A percentile compares a stretch with the other conserved stretches of the same genome.
Conservation (phyloP, 2,113 vertebrate species). For the Mobula birostris region DNA sequence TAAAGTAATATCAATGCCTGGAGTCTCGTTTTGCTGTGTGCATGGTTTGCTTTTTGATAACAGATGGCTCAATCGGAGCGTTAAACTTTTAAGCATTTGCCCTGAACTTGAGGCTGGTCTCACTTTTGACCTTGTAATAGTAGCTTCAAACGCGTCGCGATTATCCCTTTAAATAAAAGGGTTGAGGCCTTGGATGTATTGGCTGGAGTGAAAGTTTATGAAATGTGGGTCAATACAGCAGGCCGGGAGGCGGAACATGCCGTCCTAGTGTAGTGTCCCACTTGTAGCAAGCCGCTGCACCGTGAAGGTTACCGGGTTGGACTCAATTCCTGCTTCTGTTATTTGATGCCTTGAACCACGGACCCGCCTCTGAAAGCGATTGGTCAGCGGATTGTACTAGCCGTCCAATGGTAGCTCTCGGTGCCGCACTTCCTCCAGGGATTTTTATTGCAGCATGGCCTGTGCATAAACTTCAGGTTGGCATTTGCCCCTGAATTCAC, state of each 20-base stretch:
- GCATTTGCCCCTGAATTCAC: too few species aligned
- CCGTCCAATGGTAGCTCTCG: neutral
- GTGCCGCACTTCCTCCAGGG: too few species aligned
- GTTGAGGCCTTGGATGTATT: neutral
- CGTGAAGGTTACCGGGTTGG: neutral
- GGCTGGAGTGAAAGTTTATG: neutral
- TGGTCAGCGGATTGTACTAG: neutral
- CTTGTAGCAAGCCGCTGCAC: neutral
- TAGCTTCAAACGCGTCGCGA: neutral
- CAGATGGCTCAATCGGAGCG: neutral
- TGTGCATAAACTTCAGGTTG: too few species aligned
- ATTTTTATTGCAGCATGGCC: too few species aligned
- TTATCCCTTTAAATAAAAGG: neutral
- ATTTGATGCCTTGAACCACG: neutral
- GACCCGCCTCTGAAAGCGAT: constrained; percentile 7
- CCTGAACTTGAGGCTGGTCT: neutral
- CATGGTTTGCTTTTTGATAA: too few species aligned
- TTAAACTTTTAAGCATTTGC: neutral
- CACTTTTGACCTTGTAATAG: neutral
- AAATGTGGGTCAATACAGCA: neutral
- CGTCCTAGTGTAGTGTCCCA: neutral
- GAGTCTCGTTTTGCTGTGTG: too few species aligned
- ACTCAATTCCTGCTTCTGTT: neutral
- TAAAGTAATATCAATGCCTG: too few species aligned
- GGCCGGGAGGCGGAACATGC: too few species aligned